phyloP scores from a whole-genome alignment of 1,140 invertebrate genomes.

The Papilio dardanus region DNA sequence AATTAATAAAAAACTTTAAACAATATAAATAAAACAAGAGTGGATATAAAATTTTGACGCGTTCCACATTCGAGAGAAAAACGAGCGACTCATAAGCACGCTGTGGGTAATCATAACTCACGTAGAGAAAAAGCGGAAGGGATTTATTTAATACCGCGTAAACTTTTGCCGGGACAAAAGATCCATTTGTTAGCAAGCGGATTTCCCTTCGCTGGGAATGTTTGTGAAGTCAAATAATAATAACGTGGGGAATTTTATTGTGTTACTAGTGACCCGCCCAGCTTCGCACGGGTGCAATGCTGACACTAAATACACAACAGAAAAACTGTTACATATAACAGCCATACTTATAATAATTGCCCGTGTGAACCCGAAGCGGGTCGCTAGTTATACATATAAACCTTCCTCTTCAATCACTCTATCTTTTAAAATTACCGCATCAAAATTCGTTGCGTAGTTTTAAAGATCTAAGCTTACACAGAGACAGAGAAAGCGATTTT shows the following conservation, averaged over 20 bases:
- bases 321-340: too few relatives aligned
- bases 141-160: conserved; percentile 36
- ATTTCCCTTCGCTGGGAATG: conserved; percentile 30
- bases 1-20: background rate
- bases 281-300: too few relatives aligned
- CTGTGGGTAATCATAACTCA: conserved; percentile 33
- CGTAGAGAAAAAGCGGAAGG: conserved; percentile 30
- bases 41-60: conserved; percentile 1
- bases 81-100: conserved; percentile 22
- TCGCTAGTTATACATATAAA: too few relatives aligned
- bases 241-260: conserved; percentile 20
- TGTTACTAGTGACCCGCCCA: too few relatives aligned
- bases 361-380: too few relatives aligned
- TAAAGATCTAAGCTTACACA: too few relatives aligned
- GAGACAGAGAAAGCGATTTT: too few relatives aligned
- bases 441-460: too few relatives aligned
- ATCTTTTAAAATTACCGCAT: too few relatives aligned
- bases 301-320: too few relatives aligned
- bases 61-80: conserved; percentile 28
- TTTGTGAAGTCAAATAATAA: conserved; percentile 33
- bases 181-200: conserved; percentile 34
- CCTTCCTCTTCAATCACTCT: too few relatives aligned
- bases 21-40: background rate
- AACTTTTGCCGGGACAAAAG: conserved; percentile 33
- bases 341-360: too few relatives aligned